phyloP scores from a whole-genome alignment of 1,140 invertebrate genomes.

The Trichonephila inaurata region DNA sequence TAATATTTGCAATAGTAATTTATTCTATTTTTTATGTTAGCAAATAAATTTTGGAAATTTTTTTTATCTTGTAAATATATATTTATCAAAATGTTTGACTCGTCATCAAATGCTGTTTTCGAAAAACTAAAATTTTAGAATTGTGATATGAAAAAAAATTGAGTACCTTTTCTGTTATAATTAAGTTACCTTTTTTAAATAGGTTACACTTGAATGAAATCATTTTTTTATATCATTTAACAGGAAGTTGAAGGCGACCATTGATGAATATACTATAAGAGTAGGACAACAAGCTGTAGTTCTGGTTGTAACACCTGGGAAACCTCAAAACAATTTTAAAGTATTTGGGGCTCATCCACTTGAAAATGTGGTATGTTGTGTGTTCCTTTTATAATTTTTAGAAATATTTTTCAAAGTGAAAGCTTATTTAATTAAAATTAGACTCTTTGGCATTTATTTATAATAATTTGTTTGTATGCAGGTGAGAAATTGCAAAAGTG shows the following conservation, averaged over 20 bases:
- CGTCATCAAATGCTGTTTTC: too few relatives aligned
- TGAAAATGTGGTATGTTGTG: slow-evolving; percentile 90
- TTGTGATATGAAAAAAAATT: too few relatives aligned
- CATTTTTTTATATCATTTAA: slow-evolving; percentile 77
- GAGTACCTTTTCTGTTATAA: too few relatives aligned
- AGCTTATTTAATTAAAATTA: not conserved
- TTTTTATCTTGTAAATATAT: too few relatives aligned
- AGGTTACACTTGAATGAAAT: too few relatives aligned
- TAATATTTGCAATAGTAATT: too few relatives aligned
- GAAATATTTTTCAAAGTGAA: not conserved
- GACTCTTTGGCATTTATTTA: not conserved
- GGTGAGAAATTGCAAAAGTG: slow-evolving; percentile 91
- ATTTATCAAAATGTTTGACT: too few relatives aligned
- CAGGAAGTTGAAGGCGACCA: slow-evolving; percentile 90
- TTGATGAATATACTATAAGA: slow-evolving; percentile 97
- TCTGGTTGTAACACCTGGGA: slow-evolving; percentile 97
- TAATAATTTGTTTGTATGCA: slow-evolving; percentile 77
- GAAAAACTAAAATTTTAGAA: too few relatives aligned
- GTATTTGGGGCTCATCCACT: slow-evolving; percentile 98
- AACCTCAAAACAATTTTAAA: slow-evolving; percentile 95
- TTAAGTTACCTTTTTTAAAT: too few relatives aligned
- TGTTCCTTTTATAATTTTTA: not conserved
- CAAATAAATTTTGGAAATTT: too few relatives aligned
- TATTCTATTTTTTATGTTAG: too few relatives aligned
- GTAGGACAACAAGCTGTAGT: slow-evolving; percentile 99